These are phyloP conservation scores for Seira musarum DNA, from an alignment of 2,888 invertebrate species.

Conservation along the genomic window DNA sequence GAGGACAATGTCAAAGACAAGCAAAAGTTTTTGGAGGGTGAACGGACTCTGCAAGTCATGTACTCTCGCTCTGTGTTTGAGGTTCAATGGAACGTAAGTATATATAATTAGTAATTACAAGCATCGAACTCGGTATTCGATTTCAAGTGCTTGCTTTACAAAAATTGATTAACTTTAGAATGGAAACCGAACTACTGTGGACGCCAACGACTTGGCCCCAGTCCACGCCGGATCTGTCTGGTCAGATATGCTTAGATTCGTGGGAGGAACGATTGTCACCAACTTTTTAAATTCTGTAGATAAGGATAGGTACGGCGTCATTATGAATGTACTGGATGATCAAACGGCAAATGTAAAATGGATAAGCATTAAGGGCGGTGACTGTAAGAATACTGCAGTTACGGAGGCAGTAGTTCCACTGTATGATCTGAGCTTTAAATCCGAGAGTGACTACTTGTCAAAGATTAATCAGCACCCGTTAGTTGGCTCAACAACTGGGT, in stretches of 20 bases:
- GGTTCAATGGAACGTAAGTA: constrained; percentile 50
- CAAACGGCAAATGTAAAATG: constrained; percentile 41
- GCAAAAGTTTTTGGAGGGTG: neutral
- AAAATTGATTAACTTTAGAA: constrained; percentile 22
- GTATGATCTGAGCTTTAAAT: constrained; percentile 31
- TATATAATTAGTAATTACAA: neutral
- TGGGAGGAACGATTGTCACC: constrained; percentile 33
- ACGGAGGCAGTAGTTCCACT: neutral
- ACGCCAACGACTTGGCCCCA: constrained; percentile 34
- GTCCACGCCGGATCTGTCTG: constrained; percentile 27
- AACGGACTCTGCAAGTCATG: constrained; percentile 25
- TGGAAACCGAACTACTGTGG: constrained; percentile 29
- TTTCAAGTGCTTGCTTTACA: neutral
- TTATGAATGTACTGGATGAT: neutral
- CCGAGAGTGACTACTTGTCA: constrained; percentile 33
- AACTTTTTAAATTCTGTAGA: constrained; percentile 3
- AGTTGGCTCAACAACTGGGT: constrained; percentile 23
- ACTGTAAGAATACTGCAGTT: neutral
- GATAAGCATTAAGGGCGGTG: constrained; percentile 29
- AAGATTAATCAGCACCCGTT: constrained; percentile 30
- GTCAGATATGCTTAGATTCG: constrained; percentile 25
- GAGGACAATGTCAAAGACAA: neutral
- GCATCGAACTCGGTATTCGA: neutral
- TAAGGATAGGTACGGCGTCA: constrained; percentile 37
- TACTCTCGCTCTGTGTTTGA: constrained; percentile 40